Percentiles rank a stretch among this genome's conserved stretches.
Conservation (phyloP, 2,888 invertebrate species). For the Eucera pruinosa region DNA sequence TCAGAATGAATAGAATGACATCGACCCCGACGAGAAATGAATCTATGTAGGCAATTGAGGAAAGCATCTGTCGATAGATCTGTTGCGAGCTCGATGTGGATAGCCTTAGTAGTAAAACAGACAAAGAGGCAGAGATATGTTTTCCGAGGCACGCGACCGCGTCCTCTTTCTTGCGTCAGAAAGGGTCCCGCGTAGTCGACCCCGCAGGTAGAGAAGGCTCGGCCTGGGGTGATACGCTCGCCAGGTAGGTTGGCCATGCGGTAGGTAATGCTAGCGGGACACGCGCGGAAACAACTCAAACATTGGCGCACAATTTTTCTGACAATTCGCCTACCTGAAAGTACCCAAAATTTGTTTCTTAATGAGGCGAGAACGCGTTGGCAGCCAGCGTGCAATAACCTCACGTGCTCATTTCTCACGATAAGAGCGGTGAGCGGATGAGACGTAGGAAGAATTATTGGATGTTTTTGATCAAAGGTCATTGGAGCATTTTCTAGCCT, state of each 20-base stretch:
- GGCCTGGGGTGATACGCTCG: not conserved
- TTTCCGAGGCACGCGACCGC: not conserved
- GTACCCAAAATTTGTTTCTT: too few species aligned
- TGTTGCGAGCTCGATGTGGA: not conserved
- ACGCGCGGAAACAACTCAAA: too few species aligned
- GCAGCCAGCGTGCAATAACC: not conserved
- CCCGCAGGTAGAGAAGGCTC: not conserved
- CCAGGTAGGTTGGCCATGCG: not conserved
- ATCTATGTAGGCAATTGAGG: not conserved
- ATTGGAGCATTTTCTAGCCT: too few species aligned
- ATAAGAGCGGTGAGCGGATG: too few species aligned
- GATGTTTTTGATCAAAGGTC: too few species aligned
- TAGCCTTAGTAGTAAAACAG: too few species aligned
- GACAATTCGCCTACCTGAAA: too few species aligned
- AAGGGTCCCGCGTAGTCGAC: not conserved
- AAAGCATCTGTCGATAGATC: not conserved
- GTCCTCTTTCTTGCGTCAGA: not conserved
- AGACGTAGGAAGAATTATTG: too few species aligned
- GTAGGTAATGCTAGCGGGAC: not conserved
- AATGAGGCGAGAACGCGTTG: not conserved
- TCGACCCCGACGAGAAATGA: not conserved
- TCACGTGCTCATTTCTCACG: too few species aligned
- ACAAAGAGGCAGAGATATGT: too few species aligned
- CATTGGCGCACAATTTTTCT: too few species aligned
- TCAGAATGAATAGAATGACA: not conserved